Percentiles rank a stretch among this genome's conserved stretches.
These are phyloP conservation scores for Malacoctenus gilli DNA, from an alignment of 2,797 vertebrate genomes.

Conservation along the genomic window DNA sequence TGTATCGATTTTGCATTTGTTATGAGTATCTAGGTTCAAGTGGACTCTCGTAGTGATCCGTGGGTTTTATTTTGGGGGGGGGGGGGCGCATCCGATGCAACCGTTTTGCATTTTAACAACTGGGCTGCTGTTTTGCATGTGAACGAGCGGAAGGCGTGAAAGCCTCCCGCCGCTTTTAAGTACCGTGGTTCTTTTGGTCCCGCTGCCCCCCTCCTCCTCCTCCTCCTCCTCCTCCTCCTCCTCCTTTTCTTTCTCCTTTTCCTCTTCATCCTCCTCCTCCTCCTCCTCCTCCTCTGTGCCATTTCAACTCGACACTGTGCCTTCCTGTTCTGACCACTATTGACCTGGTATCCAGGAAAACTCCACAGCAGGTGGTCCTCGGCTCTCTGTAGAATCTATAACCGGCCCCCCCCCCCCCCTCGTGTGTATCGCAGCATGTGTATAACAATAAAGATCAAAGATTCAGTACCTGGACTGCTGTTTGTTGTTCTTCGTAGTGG, in stretches of 20 bases:
- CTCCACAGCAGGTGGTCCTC: slow-evolving; percentile 71
- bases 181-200: slow-evolving; percentile 50
- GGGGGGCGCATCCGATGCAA: slow-evolving; percentile 55
- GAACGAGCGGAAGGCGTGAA: slow-evolving; percentile 37
- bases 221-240: slow-evolving; percentile 42
- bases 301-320: slow-evolving; percentile 80
- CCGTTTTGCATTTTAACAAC: slow-evolving; percentile 42
- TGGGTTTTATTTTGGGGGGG: slow-evolving; percentile 30
- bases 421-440: slow-evolving; percentile 79
- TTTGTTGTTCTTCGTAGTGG: too few relatives aligned
- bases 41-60: slow-evolving; percentile 35
- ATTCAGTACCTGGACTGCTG: slow-evolving; percentile 40
- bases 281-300: slow-evolving; percentile 64
- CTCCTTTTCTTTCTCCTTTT: slow-evolving; percentile 33
- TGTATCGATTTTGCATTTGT: slow-evolving; percentile 63
- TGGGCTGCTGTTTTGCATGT: slow-evolving; percentile 70
- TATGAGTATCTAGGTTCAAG: slow-evolving; percentile 34
- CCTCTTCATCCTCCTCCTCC: slow-evolving; percentile 33
- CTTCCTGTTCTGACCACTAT: slow-evolving; percentile 79
- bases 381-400: slow-evolving; percentile 69
- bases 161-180: slow-evolving; percentile 50
- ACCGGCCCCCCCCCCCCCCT: slow-evolving; percentile 58
- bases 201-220: slow-evolving; percentile 10
- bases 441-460: slow-evolving; percentile 78
- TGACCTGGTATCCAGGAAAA: slow-evolving; percentile 84